Base-by-base conservation (phyloP, 1,140 invertebrate species). In the Drosophila tani region DNA sequence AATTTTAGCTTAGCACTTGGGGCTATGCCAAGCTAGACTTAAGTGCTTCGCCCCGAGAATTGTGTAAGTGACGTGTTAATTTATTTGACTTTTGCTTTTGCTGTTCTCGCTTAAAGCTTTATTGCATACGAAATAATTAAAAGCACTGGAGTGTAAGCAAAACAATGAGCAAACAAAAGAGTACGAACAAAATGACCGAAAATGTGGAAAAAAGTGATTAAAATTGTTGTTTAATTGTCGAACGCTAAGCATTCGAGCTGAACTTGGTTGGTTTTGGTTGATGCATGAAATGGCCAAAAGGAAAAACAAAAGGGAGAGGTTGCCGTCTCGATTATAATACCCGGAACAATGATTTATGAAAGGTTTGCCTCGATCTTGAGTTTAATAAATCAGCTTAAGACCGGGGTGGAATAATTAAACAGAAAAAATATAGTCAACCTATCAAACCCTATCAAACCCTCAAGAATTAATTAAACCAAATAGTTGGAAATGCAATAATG, bases 11-110 rank as follows among this genome's bases (percentile, higher is more conserved):
- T 43, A 50, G 38, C 46, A 51, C 69, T 58, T 41, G 45, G 15
- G 53, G 46, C 55, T 50, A 29, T 47, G 19, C 19, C 32, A 50
- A 58, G 65, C 38, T 15, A 43, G n/a, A 43, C 69, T 55, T 46
- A 47, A 58, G 73, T 77, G 35, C 51, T 65, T 56, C 27, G 29
- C 53, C 21, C 29, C 19, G 47, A 65, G 69, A 74, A 75, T 47
- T 75, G 59, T 65, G 79, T 66, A 71, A 88, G 84, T 85, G 85
- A 88, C 78, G 83, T 84, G 78, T 85, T 85, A 85, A 88, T 88
- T 88, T 88, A 85, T 88, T 88, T 82, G 85, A 67, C 81, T 84
- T 75, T 81, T 73, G 85, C 67, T 71, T 71, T 70, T 58, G 46
- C 51, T 73, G 67, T 73, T 59, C 67, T 71, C 24, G 68, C 66